Conservation (phyloP, 2,113 vertebrate species). For the Polypterus bichir region DNA sequence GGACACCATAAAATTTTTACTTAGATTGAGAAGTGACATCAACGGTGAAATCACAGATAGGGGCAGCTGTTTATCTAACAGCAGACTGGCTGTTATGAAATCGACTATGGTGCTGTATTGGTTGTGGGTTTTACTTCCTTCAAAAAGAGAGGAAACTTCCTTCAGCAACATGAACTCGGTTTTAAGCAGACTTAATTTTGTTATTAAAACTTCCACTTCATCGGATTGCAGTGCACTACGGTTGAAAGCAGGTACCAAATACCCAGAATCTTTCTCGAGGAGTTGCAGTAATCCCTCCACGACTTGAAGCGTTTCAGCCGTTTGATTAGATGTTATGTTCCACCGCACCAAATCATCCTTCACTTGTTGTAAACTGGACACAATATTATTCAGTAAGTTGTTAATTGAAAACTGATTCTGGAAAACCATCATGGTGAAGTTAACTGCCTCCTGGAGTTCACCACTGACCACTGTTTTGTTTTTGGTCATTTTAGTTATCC, state of each 20-base stretch:
- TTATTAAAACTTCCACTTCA: background rate
- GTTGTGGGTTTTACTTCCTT: background rate
- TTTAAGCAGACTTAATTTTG: background rate
- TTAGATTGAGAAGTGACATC: background rate
- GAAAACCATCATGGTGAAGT: background rate
- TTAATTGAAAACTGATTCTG: background rate
- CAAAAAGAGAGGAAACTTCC: background rate
- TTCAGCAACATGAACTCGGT: background rate
- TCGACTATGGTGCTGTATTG: background rate
- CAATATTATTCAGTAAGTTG: background rate
- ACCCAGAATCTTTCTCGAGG: background rate
- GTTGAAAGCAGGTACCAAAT: background rate
- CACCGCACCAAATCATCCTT: background rate
- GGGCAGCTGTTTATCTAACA: background rate
- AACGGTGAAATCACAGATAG: background rate
- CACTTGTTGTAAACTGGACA: background rate
- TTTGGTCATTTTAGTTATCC: background rate
- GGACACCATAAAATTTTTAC: background rate
- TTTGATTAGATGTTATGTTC: background rate
- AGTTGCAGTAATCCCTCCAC: background rate
- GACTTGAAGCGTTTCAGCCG: background rate
- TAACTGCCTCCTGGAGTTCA: background rate
- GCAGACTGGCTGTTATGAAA: background rate
- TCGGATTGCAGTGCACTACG: too few species aligned
- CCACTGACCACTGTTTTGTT: background rate